Evolutionary conservation across 2,797 vertebrate genomes (phyloP).

Genomic region (Melanotaenia pygmaea): DNA sequence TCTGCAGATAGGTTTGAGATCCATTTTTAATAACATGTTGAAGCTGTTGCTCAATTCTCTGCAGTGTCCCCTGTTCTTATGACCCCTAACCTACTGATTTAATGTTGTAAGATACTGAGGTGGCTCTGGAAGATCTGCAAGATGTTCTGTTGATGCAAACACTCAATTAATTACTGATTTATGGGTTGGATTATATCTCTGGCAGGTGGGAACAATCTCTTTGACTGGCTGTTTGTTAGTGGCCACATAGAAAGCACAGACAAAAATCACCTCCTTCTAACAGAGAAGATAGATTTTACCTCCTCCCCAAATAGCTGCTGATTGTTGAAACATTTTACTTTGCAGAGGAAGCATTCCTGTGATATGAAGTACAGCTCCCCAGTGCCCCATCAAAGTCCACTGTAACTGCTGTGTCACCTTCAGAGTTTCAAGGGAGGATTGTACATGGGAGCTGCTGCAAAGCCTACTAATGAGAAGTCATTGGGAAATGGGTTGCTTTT

Average conservation of each 20-base stretch:
- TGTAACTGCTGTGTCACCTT: slow-evolving; percentile 85
- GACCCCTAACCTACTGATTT: slow-evolving; percentile 54
- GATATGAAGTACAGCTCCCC: slow-evolving; percentile 83
- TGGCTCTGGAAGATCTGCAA: slow-evolving; percentile 42
- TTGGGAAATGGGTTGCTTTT: slow-evolving; percentile 60
- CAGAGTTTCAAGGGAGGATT: slow-evolving; percentile 69
- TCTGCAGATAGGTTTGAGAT: slow-evolving; percentile 23
- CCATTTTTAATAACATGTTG: slow-evolving; percentile 25
- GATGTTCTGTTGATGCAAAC: slow-evolving; percentile 72
- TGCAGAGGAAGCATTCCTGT: slow-evolving; percentile 77
- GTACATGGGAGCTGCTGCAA: slow-evolving; percentile 62
- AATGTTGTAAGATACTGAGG: slow-evolving; percentile 43
- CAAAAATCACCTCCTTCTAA: slow-evolving; percentile 31
- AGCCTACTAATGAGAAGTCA: slow-evolving; percentile 79
- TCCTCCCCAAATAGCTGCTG: slow-evolving; percentile 69
- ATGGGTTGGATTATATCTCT: slow-evolving; percentile 62
- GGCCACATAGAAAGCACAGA: slow-evolving; percentile 7
- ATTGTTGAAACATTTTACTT: slow-evolving; percentile 77
- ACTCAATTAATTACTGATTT: slow-evolving; percentile 75
- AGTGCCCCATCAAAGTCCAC: slow-evolving; percentile 80
- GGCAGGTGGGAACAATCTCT: slow-evolving; percentile 50
- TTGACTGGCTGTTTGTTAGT: slow-evolving; percentile 37
- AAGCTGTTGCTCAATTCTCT: slow-evolving; percentile 25
- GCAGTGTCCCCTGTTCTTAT: slow-evolving; percentile 3
- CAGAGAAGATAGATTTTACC: slow-evolving; percentile 43